These are phyloP conservation scores for Xyrauchen texanus DNA, from an alignment of 2,113 vertebrate species.

Conservation along the genomic window DNA sequence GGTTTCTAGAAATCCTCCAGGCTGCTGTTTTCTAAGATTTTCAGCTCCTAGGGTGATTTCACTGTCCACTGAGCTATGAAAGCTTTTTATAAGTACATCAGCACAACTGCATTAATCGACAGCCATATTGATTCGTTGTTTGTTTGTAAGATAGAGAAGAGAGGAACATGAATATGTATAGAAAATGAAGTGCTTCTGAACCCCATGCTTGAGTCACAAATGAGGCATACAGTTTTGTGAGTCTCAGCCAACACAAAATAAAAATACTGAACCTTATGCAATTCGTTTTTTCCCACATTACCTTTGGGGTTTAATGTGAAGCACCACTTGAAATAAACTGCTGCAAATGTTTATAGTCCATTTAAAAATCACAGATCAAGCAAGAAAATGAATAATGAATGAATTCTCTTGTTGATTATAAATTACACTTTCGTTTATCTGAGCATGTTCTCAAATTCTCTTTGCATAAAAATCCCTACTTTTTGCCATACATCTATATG, in stretches of 20 bases:
- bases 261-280: neutral
- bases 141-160: conserved; percentile 22
- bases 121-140: conserved; percentile 50
- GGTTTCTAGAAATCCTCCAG: conserved; percentile 46
- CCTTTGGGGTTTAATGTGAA: neutral
- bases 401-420: neutral
- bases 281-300: neutral
- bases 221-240: conserved; percentile 19
- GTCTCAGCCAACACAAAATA: conserved; percentile 13
- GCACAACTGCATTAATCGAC: conserved; percentile 53
- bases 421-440: no score
- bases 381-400: neutral
- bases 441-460: no score
- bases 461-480: no score
- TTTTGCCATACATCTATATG: no score
- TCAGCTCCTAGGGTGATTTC: conserved; percentile 57
- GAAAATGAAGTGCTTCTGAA: conserved; percentile 25
- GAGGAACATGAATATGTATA: conserved; percentile 39
- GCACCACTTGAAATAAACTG: neutral
- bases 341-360: neutral
- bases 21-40: conserved; percentile 31
- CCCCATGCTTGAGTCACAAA: conserved; percentile 35
- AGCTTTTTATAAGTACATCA: conserved; percentile 57
- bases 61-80: conserved; percentile 59
- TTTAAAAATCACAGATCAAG: neutral